Base-by-base conservation (phyloP, 2,113 vertebrate species). In the Neolamprologus ventralis region DNA sequence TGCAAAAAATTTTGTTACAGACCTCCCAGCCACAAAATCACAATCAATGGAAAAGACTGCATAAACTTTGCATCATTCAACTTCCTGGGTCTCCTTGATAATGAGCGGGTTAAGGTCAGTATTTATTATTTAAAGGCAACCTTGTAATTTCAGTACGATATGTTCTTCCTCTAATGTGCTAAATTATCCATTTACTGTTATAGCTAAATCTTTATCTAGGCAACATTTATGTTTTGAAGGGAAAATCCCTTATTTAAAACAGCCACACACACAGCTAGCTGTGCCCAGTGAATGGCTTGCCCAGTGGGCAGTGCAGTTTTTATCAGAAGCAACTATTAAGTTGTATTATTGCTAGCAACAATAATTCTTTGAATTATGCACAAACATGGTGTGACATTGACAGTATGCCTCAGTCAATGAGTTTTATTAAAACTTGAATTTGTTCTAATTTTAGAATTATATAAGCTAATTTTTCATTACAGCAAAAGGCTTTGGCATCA, bases 11-110 rank as follows among this genome's bases (percentile, higher is more conserved):
- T 83, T 6, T 10, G 87, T 95, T 95, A 7, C 95, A 99, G 99
- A 19, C 97, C 98, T 91, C 97, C 98, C 23, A 97, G 96, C 88
- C 98, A 99, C 94, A 97, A 95, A 89, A 98, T 99, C 84, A 96
- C 96, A 55, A 97, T 99, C 83, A 98, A 99, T 93, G 98, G 97
- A 37, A 98, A 98, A 89, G 95, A 98, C 91, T 99, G 98, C 90
- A 89, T 98, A 80, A 99, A 99, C 93, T 99, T 99, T 80, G 98
- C 98, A 47, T 99, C 98, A 0, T 99, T 99, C 95, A 99, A 99
- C 94, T 99, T 99, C 93, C 95, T 99, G 93, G 98, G 98, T 79
- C 96, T 99, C 88, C 85, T 99, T 11, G 97, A 98, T 92, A 97
- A 98, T 33, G 96, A 97, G 82, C 97, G 97, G 9, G 97, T 99